A percentile compares a stretch with the other conserved stretches of the same genome.
These are phyloP conservation scores for Artibeus jamaicensis DNA, from an alignment of 2,797 vertebrate species.

Conservation along the genomic window DNA sequence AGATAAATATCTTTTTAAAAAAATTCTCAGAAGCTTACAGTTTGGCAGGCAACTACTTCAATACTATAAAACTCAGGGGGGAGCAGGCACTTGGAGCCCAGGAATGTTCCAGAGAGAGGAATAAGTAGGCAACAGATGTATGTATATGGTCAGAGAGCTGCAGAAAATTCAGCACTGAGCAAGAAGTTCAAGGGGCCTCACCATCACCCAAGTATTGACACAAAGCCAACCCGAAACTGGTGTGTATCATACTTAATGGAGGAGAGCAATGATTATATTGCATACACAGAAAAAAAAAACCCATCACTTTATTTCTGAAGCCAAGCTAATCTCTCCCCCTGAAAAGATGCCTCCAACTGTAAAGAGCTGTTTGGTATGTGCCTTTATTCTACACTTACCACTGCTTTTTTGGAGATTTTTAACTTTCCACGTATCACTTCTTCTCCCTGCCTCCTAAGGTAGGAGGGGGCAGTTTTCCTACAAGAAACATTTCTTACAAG, in stretches of 20 bases:
- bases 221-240: not conserved
- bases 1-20: too few species aligned
- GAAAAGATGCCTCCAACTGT: not conserved
- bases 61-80: not conserved
- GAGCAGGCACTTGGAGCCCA: not conserved
- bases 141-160: too few species aligned
- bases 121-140: not conserved
- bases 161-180: not conserved
- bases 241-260: not conserved
- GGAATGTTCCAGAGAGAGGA: not conserved
- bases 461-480: not conserved
- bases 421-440: not conserved
- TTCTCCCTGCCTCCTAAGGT: not conserved
- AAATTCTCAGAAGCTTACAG: too few species aligned
- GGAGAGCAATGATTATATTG: not conserved
- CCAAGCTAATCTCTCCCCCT: not conserved
- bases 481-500: not conserved
- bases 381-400: not conserved
- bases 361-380: not conserved
- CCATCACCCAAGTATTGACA: not conserved
- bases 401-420: not conserved
- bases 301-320: not conserved
- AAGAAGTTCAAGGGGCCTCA: not conserved
- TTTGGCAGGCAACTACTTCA: not conserved
- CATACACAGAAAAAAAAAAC: not conserved